Conservation (phyloP, 2,113 vertebrate genomes). For the Lagopus leucura region DNA sequence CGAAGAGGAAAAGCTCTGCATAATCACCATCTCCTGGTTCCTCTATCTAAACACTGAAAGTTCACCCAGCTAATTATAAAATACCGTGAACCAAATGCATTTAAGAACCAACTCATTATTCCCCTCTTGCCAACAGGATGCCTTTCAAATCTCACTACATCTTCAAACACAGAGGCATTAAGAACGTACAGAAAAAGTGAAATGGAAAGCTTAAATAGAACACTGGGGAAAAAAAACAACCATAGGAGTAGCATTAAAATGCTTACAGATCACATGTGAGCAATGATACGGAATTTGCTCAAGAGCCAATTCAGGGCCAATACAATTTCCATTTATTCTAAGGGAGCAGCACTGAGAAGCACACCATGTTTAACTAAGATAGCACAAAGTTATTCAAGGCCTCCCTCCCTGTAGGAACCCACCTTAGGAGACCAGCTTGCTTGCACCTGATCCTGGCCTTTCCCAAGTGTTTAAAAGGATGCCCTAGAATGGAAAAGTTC, state of each 20-base stretch:
- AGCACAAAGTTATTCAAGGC: background rate
- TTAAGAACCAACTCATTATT: background rate
- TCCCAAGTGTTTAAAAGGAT: background rate
- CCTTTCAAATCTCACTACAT: background rate
- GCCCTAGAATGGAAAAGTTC: background rate
- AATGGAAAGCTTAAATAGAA: background rate
- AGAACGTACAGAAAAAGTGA: background rate
- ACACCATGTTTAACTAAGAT: background rate
- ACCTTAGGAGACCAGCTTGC: background rate
- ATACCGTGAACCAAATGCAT: fast-evolving
- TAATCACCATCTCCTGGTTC: background rate
- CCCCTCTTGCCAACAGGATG: background rate
- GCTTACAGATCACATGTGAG: background rate
- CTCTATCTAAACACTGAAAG: background rate
- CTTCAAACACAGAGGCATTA: background rate
- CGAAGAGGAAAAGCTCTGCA: background rate
- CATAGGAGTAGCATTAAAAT: background rate
- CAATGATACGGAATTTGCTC: background rate
- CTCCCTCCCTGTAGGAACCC: background rate
- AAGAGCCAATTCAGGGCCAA: background rate
- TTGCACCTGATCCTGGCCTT: background rate
- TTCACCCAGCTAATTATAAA: conserved; percentile 10
- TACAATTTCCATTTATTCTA: background rate
- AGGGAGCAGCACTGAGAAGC: background rate
- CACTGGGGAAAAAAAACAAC: background rate